Evolutionary conservation across 2,113 vertebrate species (phyloP).

Genomic region (Megatriorchis doriae): DNA sequence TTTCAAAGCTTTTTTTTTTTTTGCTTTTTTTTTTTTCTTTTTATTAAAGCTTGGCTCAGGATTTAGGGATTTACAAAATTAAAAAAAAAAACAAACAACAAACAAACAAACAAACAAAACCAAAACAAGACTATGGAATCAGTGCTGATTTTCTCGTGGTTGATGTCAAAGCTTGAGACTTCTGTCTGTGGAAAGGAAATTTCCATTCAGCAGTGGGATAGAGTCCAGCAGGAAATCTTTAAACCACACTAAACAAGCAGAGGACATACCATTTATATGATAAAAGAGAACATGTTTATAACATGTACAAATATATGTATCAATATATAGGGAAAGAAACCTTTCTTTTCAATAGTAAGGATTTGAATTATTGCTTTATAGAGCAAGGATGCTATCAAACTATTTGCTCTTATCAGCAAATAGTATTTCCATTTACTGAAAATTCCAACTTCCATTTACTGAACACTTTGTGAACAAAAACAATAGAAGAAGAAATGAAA

Average conservation of each 20-base stretch:
- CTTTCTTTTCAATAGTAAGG: not conserved
- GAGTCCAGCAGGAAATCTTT: not conserved
- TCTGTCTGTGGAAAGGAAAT: not conserved
- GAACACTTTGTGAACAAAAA: not conserved
- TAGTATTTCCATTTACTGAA: not conserved
- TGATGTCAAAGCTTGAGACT: not conserved
- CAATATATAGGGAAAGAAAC: accelerated
- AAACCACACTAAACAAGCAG: not conserved
- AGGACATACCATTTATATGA: not conserved
- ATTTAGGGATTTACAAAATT: not conserved
- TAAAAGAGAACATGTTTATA: not conserved
- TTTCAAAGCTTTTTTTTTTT: not conserved
- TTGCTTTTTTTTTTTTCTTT: not conserved
- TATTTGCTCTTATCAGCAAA: not conserved
- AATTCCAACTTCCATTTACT: not conserved
- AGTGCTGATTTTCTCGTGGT: not conserved
- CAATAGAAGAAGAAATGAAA: not conserved
- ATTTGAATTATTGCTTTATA: not conserved
- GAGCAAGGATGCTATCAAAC: not conserved
- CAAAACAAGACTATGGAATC: not conserved
- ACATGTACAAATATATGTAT: not conserved
- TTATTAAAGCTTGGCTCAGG: not conserved
- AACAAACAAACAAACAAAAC: too few relatives aligned
- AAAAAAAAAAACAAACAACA: not conserved
- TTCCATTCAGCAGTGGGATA: not conserved